Evolutionary conservation across 2,113 vertebrate genomes (phyloP).

Genomic region (Albula goreensis): DNA sequence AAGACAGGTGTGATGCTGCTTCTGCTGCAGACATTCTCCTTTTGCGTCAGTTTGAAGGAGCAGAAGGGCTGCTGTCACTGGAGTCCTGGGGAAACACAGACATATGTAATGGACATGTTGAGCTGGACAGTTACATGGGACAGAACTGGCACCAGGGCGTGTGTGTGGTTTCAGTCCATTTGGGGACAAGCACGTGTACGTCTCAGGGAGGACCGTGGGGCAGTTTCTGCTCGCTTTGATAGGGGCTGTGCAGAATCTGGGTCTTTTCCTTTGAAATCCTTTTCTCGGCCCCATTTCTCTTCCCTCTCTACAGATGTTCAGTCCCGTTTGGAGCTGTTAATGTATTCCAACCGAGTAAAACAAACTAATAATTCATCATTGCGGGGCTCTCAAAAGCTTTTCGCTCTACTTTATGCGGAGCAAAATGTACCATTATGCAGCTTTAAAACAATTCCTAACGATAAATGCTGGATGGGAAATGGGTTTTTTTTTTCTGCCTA

Average conservation of each 20-base stretch:
- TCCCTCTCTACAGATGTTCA: slow-evolving; percentile 67
- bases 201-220: not conserved
- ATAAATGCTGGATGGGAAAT: not conserved
- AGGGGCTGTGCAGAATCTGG: not conserved
- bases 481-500: not conserved
- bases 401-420: slow-evolving; percentile 54
- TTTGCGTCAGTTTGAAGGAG: slow-evolving; percentile 18
- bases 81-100: not conserved
- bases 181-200: not conserved
- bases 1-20: not conserved
- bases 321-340: slow-evolving; percentile 26
- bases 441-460: slow-evolving; percentile 58
- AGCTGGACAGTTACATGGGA: not conserved
- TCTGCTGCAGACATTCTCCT: not conserved
- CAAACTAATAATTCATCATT: slow-evolving; percentile 67
- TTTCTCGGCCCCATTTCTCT: slow-evolving; percentile 48
- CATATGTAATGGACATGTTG: not conserved
- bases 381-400: slow-evolving; percentile 65
- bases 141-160: not conserved
- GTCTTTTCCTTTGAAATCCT: slow-evolving; percentile 14
- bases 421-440: slow-evolving; percentile 62
- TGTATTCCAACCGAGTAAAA: slow-evolving; percentile 47
- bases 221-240: not conserved
- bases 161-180: not conserved
- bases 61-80: no score